Evolutionary conservation across 2,797 vertebrate genomes (phyloP).

Genomic region (Melanotaenia parkinsoni): DNA sequence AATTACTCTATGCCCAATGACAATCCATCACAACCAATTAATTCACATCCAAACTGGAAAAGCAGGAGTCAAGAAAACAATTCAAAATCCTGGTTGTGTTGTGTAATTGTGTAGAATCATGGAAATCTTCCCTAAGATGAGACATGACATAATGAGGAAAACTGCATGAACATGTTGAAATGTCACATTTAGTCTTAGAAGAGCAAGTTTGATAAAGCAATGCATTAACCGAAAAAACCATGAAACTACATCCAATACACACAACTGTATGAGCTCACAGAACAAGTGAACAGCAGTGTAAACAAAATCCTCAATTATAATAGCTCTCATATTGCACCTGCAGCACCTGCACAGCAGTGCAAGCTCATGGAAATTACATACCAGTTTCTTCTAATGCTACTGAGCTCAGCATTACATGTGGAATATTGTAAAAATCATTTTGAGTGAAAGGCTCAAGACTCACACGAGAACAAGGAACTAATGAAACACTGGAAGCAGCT

Average conservation of each 20-base stretch:
- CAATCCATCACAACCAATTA: not conserved
- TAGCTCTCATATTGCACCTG: conserved; percentile 26
- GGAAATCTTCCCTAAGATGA: not conserved
- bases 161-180: not conserved
- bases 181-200: not conserved
- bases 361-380: conserved; percentile 27
- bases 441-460: conserved; percentile 16
- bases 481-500: conserved; percentile 13
- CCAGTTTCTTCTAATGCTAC: not conserved
- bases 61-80: not conserved
- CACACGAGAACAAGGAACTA: conserved; percentile 6
- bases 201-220: not conserved
- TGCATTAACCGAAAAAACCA: conserved; percentile 4
- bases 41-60: not conserved
- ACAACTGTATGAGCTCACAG: conserved; percentile 1
- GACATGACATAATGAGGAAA: not conserved
- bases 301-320: conserved; percentile 25
- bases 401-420: conserved; percentile 23
- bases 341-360: conserved; percentile 35
- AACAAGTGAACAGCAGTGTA: not conserved
- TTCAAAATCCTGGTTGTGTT: not conserved
- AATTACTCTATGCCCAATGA: not conserved
- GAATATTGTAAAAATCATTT: conserved; percentile 13
- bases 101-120: not conserved
- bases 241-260: not conserved